A percentile compares a stretch with the other conserved stretches of the same genome.
These are phyloP conservation scores for Conger conger DNA, from an alignment of 2,113 vertebrate species.

Conservation along the genomic window DNA sequence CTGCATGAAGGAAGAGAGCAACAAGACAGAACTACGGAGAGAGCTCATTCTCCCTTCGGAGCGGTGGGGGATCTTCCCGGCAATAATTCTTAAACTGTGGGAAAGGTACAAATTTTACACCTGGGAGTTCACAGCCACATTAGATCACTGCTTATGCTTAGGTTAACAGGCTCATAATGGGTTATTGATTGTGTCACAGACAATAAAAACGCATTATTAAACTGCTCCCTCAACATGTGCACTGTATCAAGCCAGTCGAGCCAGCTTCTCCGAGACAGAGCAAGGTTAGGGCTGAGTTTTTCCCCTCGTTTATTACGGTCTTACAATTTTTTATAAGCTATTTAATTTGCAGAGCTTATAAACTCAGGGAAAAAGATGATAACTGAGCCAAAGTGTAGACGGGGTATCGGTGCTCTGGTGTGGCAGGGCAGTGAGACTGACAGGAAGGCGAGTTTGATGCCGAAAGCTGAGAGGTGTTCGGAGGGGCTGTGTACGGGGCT, in stretches of 20 bases:
- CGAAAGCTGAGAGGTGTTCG: not conserved
- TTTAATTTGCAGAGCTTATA: not conserved
- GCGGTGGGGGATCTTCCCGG: not conserved
- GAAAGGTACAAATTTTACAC: conserved; percentile 33
- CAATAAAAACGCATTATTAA: conserved; percentile 44
- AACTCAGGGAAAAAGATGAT: not conserved
- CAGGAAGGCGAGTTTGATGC: not conserved
- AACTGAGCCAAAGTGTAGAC: not conserved
- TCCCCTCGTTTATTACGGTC: not conserved
- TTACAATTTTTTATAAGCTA: not conserved
- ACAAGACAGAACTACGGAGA: not conserved
- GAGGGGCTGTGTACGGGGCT: not conserved
- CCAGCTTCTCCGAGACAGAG: not conserved
- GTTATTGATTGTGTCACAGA: conserved; percentile 48
- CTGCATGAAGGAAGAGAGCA: not conserved
- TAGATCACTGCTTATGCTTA: conserved; percentile 30
- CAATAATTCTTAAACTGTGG: conserved; percentile 26
- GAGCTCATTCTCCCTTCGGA: not conserved
- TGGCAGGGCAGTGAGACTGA: not conserved
- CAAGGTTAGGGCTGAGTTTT: not conserved
- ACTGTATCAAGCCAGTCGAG: not conserved
- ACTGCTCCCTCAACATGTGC: conserved; percentile 17
- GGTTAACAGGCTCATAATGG: conserved; percentile 47
- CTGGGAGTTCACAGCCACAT: conserved; percentile 24
- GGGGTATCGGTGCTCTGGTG: not conserved